Base-by-base conservation (phyloP, 1,140 invertebrate species). In the Anoplophora glabripennis region DNA sequence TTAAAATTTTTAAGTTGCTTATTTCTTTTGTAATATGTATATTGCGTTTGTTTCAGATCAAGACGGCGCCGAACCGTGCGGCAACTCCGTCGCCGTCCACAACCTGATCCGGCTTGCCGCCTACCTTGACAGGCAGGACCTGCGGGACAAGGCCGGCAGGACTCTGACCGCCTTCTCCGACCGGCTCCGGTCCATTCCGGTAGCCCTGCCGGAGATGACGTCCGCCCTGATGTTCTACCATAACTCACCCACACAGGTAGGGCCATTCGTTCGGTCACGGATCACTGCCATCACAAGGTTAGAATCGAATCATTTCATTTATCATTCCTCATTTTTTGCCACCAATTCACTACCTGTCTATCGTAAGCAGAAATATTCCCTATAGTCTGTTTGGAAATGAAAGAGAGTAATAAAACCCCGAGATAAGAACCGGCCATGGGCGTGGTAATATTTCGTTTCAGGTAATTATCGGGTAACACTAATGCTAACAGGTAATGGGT, bases 21-120 rank as follows among this genome's bases (percentile, higher is more conserved):
- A n/a, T n/a, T n/a, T n/a, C n/a, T n/a, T n/a, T n/a, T n/a, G n/a
- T n/a, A n/a, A n/a, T n/a, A n/a, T n/a, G n/a, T n/a, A n/a, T 28
- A 5, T 28, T 28, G 21, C 21, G 21, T 28, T 66, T 66, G 61
- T 80, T 81, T 38, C 71, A 96, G 94, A 94, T 77, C 89, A 95
- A 77, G 94, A 97, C 77, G 93, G 93, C 5, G 94, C 94, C 1
- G 94, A 97, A 71, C 94, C 94, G 0, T 89, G 88, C 49, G 89
- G 91, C 11, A 97, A 96, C 77, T 95, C 93, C n/a, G 87, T 96
- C 5, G 80, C 92, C 0, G 88, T 87, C 14, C 80, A 83, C 56
- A 98, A 97, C 80, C 76, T 97, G 12, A 76, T 92, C 12, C 81
- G 90, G 1, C 77, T 97, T 12, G 80, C 84, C 1, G 78, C 83